Percentiles rank a stretch among this genome's conserved stretches.
phyloP scores from a whole-genome alignment of 2,888 invertebrate genomes.

The Heliconius hortense region DNA sequence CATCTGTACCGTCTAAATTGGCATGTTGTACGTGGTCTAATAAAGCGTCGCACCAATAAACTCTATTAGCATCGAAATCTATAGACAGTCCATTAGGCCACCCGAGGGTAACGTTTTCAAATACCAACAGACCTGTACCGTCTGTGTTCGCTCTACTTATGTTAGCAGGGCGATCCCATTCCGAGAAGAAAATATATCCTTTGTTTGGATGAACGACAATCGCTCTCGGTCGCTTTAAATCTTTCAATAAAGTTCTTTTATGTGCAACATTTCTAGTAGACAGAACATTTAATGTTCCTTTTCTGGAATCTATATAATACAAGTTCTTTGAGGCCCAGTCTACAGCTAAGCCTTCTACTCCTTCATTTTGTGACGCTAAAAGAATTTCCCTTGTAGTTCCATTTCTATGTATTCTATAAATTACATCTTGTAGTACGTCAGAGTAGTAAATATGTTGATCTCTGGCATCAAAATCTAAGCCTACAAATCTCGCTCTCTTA shows the following conservation, averaged over 20 bases:
- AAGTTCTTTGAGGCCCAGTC: constrained; percentile 98
- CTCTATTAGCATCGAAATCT: constrained; percentile 91
- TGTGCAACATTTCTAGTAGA: constrained; percentile 93
- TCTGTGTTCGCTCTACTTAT: constrained; percentile 96
- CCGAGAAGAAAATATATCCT: constrained; percentile 96
- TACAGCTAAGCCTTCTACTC: constrained; percentile 96
- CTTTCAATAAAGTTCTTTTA: constrained; percentile 90
- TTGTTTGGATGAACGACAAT: constrained; percentile 98
- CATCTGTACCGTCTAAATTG: constrained; percentile 94
- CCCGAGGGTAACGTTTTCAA: constrained; percentile 94
- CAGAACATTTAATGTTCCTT: constrained; percentile 96
- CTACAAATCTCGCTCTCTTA: constrained; percentile 94
- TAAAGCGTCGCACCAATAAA: constrained; percentile 99
- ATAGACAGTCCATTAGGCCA: constrained; percentile 99
- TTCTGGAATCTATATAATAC: constrained; percentile 96
- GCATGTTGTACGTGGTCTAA: constrained; percentile 98
- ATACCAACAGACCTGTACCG: constrained; percentile 92
- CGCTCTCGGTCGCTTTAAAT: constrained; percentile 95
- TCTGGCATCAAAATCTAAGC: constrained; percentile 95
- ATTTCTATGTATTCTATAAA: constrained; percentile 90
- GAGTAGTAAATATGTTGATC: constrained; percentile 98
- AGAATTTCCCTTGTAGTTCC: constrained; percentile 93
- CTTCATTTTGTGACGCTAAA: constrained; percentile 97
- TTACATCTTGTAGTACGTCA: constrained; percentile 97
- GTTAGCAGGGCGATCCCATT: constrained; percentile 98